These are phyloP conservation scores for Megaceryle alcyon DNA, from an alignment of 2,797 vertebrate species.

Conservation along the genomic window DNA sequence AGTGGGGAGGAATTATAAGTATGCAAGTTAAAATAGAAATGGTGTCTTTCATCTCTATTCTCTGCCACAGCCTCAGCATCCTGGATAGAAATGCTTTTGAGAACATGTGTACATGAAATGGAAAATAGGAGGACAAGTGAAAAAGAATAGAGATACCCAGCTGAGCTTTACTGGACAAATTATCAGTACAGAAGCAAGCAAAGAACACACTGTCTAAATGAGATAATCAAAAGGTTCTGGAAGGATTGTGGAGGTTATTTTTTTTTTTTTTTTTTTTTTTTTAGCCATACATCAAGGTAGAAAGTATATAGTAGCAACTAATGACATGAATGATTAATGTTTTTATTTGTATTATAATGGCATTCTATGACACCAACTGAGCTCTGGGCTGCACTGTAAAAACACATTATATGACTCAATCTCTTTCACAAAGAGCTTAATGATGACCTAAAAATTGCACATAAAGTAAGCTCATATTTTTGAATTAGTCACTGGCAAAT, in stretches of 20 bases:
- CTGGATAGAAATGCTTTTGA: not conserved
- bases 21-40: not conserved
- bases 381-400: conserved; percentile 37
- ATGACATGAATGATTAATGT: conserved; percentile 48
- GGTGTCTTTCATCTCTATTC: conserved; percentile 1
- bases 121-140: not conserved
- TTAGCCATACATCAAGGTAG: conserved; percentile 34
- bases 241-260: not conserved
- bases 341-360: conserved; percentile 49
- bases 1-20: not conserved
- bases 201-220: not conserved
- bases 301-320: conserved; percentile 32
- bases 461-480: conserved; percentile 58
- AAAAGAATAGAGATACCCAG: not conserved
- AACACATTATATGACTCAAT: conserved; percentile 60
- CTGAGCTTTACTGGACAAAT: not conserved
- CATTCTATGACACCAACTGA: conserved; percentile 40
- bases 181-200: not conserved
- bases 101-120: not conserved
- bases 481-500: conserved; percentile 51
- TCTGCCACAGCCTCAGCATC: not conserved
- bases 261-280: not conserved
- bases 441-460: conserved; percentile 54
- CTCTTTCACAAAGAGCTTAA: conserved; percentile 56
- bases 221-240: conserved; percentile 13